Evolutionary conservation across 2,797 vertebrate species (phyloP).

Genomic region (Hylomyscus alleni): DNA sequence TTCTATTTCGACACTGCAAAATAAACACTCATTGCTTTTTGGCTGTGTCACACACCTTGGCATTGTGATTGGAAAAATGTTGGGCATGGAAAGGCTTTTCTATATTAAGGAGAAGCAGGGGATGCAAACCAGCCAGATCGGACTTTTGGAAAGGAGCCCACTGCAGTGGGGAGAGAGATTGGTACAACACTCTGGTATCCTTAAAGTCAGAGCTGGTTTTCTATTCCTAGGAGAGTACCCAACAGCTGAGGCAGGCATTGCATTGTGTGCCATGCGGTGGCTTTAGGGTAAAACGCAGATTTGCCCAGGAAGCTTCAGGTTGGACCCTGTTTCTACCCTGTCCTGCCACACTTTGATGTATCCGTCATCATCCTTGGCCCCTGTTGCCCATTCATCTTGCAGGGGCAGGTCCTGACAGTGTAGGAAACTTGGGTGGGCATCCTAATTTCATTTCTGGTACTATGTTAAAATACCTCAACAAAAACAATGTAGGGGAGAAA

Average conservation of each 20-base stretch:
- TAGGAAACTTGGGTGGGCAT: background rate
- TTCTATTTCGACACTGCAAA: constrained; percentile 70
- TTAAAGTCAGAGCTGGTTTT: background rate
- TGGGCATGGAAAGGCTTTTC: constrained; percentile 50
- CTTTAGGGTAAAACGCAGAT: background rate
- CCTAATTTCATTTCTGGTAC: background rate
- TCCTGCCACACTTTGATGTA: background rate
- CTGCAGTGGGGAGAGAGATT: background rate
- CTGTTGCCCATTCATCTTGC: background rate
- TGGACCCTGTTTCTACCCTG: fast-evolving
- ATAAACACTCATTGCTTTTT: constrained; percentile 54
- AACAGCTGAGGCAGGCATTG: too few relatives aligned
- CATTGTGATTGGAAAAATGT: constrained; percentile 74
- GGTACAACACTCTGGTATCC: background rate
- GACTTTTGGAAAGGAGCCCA: background rate
- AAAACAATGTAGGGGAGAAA: background rate
- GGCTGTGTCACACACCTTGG: constrained; percentile 75
- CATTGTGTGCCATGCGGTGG: fast-evolving
- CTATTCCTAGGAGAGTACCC: background rate
- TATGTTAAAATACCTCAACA: background rate
- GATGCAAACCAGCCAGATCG: background rate
- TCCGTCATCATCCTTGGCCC: background rate
- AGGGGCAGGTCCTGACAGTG: background rate
- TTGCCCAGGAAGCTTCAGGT: background rate
- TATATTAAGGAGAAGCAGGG: constrained; percentile 68